Conservation (phyloP, 2,113 vertebrate genomes). For the Ovis canadensis region DNA sequence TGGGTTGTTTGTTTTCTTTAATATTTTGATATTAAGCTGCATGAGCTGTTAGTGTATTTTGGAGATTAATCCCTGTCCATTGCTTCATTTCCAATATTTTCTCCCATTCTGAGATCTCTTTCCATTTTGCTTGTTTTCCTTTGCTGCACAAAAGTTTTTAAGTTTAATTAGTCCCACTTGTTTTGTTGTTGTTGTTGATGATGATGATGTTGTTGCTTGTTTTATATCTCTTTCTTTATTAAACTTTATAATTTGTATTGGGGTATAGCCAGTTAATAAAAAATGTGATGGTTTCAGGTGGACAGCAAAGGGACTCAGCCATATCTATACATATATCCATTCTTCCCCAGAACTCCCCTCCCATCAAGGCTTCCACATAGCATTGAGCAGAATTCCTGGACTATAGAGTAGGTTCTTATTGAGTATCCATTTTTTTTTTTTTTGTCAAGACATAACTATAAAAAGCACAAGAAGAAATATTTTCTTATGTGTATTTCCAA, state of each 20-base stretch:
- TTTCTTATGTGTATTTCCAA: not conserved
- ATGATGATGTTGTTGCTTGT: rapidly evolving
- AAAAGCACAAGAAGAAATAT: not conserved
- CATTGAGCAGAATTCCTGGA: not conserved
- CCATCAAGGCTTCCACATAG: not conserved
- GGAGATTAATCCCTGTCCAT: not conserved
- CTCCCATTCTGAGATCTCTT: not conserved
- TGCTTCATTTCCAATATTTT: not conserved
- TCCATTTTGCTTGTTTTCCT: not conserved
- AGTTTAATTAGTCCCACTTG: not conserved
- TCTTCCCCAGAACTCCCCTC: not conserved
- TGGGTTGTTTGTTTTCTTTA: not conserved
- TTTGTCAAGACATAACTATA: not conserved
- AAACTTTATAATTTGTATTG: not conserved
- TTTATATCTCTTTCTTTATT: not conserved
- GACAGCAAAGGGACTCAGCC: not conserved
- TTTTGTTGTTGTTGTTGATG: not conserved
- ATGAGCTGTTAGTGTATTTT: not conserved
- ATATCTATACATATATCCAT: not conserved
- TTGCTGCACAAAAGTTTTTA: not conserved
- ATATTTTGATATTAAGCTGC: not conserved
- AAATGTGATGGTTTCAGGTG: not conserved
- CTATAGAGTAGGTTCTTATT: not conserved
- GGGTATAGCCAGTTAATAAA: not conserved
- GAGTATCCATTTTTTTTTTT: not conserved